Evolutionary conservation across 2,888 invertebrate genomes (phyloP), one percentile per base, ranked within the genome.

Genomic region (Limenitis arthemis): DNA sequence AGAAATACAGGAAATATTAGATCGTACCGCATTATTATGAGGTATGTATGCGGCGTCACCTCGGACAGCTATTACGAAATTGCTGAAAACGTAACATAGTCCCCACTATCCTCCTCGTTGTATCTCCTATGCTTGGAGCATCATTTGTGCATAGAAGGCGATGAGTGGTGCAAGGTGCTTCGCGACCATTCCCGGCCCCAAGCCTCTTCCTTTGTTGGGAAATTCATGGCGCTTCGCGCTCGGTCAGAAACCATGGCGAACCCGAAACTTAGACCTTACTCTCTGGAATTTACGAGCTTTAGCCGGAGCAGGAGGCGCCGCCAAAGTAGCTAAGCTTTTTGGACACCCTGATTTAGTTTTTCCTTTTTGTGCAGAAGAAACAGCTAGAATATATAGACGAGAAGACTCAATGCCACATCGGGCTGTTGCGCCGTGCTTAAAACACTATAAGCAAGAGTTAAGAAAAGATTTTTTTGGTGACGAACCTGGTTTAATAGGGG

Each of bases 211-310:
- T 1, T 51, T 94, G 43, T 79, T 94, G 46, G 94, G 94, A 50
- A 94, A 94, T 73, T 90, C 93, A 5, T 94, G 94, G 94, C 87
- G 94, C 60, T 94, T 94, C 74, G 91, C 93, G 46, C 89, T 86
- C 54, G 81, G 83, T 8, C 72, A 70, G 57, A 77, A 79, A 53
- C 85, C 82, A 1, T 86, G 86, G 86, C 67, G 68, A 42, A 84
- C 85, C 2, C 71, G 90, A 81, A 90, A 89, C 68, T 78, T 88
- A 71, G 70, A 83, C 87, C 66, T 87, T 6, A 81, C 85, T 2
- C 58, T 86, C 49, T 86, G 85, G 86, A 81, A 77, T 79, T 62
- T 86, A 69, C 63, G 89, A 82, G 76, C 77, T 8, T 58, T 81
- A 33, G 85, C 85, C 12, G 85, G 85, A 5, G 61, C 75, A 1